Base-by-base conservation (phyloP, 2,888 invertebrate genomes). In the Tigriopus californicus region DNA sequence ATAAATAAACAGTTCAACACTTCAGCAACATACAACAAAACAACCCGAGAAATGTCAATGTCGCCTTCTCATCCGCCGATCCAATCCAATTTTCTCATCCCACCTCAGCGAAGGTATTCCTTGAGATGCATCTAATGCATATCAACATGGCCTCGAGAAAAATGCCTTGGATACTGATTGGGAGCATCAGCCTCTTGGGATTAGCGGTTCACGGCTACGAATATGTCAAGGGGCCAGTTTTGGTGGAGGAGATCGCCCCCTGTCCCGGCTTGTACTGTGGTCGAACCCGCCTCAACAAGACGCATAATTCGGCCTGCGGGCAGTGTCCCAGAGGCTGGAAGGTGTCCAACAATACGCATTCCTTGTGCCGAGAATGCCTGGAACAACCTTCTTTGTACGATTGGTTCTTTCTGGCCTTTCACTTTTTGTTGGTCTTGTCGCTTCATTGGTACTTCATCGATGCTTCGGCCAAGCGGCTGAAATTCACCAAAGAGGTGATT, bases 361-460 rank as follows among this genome's bases (percentile, higher is more conserved):
- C 83, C 60, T 79, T 83, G 46, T 91, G 94, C 69, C 72, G 76
- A 18, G 79, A 78, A 1, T 95, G 94, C 67, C 75, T 77, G 1
- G 41, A 53, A 22, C 20, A 15, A 10, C 71, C 72, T 1, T 62
- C 66, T 11, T 67, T 73, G 55, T 72, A 74, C 63, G 73, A 74
- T 64, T 74, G 73, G 70, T 66, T 74, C 41, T 74, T 72, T 64
- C 67, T 77, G 5, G 70, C 72, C 18, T 59, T 59, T 41, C 56
- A 52, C 10, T n/a, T 41, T n/a, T 8, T 59, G 15, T 15, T 52
- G 22, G 76, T 75, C 64, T 64, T 74, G 47, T 81, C 91, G 51
- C 73, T 94, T 60, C 91, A 95, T 71, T 88, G 87, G 80, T 87
- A 88, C 69, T 90, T 86, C 67, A 92, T 95, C 59, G 92, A 94